Conservation (phyloP, 1,140 invertebrate genomes). For the Drosophila auraria region DNA sequence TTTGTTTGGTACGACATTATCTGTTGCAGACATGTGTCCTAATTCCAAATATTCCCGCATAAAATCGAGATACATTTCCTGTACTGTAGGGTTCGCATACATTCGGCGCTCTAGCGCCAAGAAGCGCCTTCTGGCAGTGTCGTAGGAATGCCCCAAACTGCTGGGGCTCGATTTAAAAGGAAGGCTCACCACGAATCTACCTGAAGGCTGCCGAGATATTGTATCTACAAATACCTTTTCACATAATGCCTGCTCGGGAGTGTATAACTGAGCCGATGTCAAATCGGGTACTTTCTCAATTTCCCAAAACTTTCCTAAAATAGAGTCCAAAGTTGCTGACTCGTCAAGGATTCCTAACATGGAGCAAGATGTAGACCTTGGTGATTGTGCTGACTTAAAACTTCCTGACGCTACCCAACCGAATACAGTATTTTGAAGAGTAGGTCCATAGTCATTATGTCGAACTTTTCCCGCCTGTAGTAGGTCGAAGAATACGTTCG, state of each 20-base stretch:
- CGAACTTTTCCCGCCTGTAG: not conserved
- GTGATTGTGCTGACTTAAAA: not conserved
- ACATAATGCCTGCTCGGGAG: not conserved
- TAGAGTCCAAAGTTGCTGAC: not conserved
- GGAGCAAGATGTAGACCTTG: not conserved
- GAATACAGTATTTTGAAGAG: not conserved
- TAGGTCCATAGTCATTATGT: not conserved
- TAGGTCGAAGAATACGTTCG: not conserved
- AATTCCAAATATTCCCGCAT: not conserved
- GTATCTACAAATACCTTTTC: not conserved
- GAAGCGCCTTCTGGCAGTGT: not conserved
- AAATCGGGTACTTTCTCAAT: not conserved
- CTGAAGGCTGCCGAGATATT: not conserved
- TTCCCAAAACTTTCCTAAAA: not conserved
- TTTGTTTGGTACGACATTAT: not conserved
- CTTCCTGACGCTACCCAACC: not conserved
- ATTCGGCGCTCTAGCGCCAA: not conserved
- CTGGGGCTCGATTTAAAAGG: not conserved
- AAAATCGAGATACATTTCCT: not conserved
- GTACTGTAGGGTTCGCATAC: not conserved
- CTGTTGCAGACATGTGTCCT: slow-evolving; percentile 1
- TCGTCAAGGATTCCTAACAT: not conserved
- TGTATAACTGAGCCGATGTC: not conserved
- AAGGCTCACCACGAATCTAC: too few species aligned
- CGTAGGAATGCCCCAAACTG: not conserved